Base-by-base conservation (phyloP, 2,797 vertebrate species). In the Esox lucius region DNA sequence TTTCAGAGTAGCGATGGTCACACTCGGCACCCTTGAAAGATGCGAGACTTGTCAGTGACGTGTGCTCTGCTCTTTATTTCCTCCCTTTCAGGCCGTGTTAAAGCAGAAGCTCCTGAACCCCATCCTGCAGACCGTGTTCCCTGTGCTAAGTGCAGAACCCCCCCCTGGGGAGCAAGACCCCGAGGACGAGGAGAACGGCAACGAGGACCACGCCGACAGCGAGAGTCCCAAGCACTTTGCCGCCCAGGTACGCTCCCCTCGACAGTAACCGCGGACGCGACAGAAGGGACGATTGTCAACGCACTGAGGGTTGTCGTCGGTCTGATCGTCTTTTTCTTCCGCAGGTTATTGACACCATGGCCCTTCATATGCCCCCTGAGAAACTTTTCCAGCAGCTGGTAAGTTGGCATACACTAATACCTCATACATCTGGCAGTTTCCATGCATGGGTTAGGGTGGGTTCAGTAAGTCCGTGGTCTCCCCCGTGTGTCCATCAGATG, bases 321-420 rank as follows among this genome's bases (percentile, higher is more conserved):
- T 11, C 3, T 70, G 26, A 35, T n/a, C n/a, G 48, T 28, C 31
- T 80, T 53, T n/a, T 65, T 15, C 74, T 2, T 67, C 78, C 81
- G 9, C 78, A 98, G 96, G 95, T 98, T 9, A 94, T 98, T 64
- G 96, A 98, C 80, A 95, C 95, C 4, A 90, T 98, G 90, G 96
- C 96, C 0, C 92, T 98, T 19, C 95, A 96, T 66, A 93, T 98
- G 86, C 95, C 96, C 4, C 95, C 96, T 0, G 96, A 97, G 85
- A 96, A 96, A 79, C 94, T 98, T 28, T 96, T 96, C 80, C 85
- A 92, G 3, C 94, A 95, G 5, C 79, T 98, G 88, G 96, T 97
- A 79, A 90, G 94, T 87, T 2, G 13, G 26, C 26, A 64, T 22
- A 6, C 22, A 11, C 22, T 31, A 11, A 15, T 64, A 61, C 26